Conservation (phyloP, 2,888 invertebrate species). For the Rhorus exstirpatorius region DNA sequence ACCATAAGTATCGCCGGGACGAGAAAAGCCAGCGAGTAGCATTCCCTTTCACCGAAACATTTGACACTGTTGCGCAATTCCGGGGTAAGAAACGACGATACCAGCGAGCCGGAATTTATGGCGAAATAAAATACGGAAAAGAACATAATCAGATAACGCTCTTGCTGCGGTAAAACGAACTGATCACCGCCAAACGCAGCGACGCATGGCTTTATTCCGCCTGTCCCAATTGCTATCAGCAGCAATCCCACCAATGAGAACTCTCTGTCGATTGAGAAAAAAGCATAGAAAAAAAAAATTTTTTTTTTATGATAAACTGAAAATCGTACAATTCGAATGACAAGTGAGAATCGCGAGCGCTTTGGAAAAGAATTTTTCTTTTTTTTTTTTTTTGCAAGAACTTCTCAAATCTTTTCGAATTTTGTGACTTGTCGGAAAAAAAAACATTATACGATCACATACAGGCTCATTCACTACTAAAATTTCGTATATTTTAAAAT, state of each 20-base stretch:
- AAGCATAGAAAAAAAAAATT: not conserved
- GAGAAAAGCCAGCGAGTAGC: conserved; percentile 95
- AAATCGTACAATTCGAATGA: not conserved
- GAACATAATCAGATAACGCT: conserved; percentile 92
- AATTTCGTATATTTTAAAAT: no score
- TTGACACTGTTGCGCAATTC: conserved; percentile 92
- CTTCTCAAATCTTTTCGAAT: no score
- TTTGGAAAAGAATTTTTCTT: no score
- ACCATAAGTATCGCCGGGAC: conserved; percentile 96
- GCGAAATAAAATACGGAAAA: conserved; percentile 98
- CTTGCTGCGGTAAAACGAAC: conserved; percentile 93
- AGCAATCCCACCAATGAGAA: conserved; percentile 90
- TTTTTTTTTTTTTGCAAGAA: no score
- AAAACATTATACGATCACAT: no score
- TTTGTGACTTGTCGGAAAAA: no score
- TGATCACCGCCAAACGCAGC: conserved; percentile 96
- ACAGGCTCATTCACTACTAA: no score
- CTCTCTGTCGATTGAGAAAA: conserved; percentile 85
- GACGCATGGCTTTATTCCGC: conserved; percentile 95
- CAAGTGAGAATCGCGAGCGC: no score
- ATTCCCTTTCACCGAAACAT: conserved; percentile 92
- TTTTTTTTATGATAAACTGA: not conserved
- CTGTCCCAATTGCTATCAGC: conserved; percentile 94
- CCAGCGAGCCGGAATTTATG: conserved; percentile 96
- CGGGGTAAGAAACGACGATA: conserved; percentile 96